Evolutionary conservation across 2,888 invertebrate species (phyloP).

Genomic region (Notodonta ziczac): DNA sequence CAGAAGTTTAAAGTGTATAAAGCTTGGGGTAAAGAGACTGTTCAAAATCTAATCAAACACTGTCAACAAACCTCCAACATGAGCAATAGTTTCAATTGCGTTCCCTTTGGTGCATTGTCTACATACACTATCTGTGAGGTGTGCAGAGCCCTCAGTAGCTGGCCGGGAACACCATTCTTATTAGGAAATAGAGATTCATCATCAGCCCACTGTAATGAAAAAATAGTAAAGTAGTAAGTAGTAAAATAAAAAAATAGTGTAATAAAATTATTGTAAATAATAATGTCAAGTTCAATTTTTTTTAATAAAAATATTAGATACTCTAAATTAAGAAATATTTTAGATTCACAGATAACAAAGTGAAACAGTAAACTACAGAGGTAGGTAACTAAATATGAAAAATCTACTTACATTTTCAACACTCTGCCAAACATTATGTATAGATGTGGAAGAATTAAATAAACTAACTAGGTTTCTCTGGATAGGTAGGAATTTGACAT

Average conservation of each 20-base stretch:
- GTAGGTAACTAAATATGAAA: not conserved
- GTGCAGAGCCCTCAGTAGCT: conserved; percentile 87
- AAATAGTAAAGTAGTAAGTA: not conserved
- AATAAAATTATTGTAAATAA: no score
- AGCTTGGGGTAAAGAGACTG: no score
- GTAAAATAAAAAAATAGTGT: no score
- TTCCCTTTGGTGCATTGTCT: conserved; percentile 93
- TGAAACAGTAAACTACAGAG: not conserved
- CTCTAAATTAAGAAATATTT: not conserved
- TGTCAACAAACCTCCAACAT: conserved; percentile 86
- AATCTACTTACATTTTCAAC: conserved; percentile 63
- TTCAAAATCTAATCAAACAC: not conserved
- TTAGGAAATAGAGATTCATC: conserved; percentile 73
- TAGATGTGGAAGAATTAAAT: conserved; percentile 66
- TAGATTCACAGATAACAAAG: conserved; percentile 1
- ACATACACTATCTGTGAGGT: conserved; percentile 88
- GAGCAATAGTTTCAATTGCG: conserved; percentile 94
- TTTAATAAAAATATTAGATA: not conserved
- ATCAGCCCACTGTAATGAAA: conserved; percentile 69
- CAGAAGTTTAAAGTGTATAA: no score
- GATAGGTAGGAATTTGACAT: conserved; percentile 57
- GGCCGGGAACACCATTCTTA: conserved; percentile 83
- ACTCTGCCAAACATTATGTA: conserved; percentile 57
- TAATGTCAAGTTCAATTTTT: not conserved
- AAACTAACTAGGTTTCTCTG: conserved; percentile 60